Conservation (phyloP, 2,113 vertebrate genomes). For the Oncorhynchus tshawytscha region DNA sequence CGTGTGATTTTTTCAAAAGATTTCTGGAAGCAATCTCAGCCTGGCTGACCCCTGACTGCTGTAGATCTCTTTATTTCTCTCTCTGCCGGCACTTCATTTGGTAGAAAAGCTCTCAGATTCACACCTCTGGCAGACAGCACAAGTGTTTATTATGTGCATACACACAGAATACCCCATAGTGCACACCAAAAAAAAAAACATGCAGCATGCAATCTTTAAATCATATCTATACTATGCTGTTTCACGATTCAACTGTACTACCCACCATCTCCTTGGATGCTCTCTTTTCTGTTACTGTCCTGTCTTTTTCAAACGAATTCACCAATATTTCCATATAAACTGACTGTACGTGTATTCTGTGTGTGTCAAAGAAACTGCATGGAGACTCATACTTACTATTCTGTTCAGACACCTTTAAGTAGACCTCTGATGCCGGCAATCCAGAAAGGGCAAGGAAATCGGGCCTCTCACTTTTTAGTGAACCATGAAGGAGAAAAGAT, state of each 20-base stretch:
- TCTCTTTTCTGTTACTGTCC: background rate
- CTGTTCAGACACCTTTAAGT: background rate
- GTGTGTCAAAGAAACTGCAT: background rate
- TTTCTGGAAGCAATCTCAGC: slow-evolving; percentile 96
- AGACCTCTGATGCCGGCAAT: background rate
- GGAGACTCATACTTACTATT: background rate
- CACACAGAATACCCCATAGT: slow-evolving; percentile 77
- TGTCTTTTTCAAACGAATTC: background rate
- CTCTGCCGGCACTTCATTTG: slow-evolving; percentile 92
- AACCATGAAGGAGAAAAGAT: background rate
- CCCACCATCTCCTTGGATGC: background rate
- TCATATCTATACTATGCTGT: slow-evolving; percentile 31
- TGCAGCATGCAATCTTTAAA: slow-evolving; percentile 33
- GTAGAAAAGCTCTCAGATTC: slow-evolving; percentile 93
- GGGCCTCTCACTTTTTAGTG: slow-evolving; percentile 3
- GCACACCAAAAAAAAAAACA: slow-evolving; percentile 62
- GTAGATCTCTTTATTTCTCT: slow-evolving; percentile 89
- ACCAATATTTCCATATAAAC: background rate
- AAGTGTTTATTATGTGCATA: slow-evolving; percentile 89
- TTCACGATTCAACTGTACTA: slow-evolving; percentile 13
- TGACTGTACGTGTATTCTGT: background rate
- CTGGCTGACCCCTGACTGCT: slow-evolving; percentile 96
- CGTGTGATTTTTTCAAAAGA: slow-evolving; percentile 98
- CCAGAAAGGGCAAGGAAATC: background rate
- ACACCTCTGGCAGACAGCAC: slow-evolving; percentile 89